Conservation (phyloP, 2,797 vertebrate genomes). For the Coregonus sp. region DNA sequence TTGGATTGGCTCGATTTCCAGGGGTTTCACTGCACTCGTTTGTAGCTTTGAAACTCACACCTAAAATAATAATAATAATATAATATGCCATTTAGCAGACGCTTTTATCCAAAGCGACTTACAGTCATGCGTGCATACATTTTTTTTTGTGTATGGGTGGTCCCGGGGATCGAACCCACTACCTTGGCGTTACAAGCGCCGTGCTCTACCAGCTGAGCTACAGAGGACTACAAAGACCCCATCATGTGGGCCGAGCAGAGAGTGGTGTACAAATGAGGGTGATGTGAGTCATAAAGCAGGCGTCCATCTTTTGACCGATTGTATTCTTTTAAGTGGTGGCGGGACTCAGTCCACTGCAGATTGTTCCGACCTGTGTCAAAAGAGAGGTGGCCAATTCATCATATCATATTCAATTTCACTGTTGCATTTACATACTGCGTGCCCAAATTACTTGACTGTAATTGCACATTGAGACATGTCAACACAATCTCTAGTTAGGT, state of each 20-base stretch:
- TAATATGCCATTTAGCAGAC: too few species aligned
- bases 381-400: slow-evolving; percentile 63
- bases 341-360: slow-evolving; percentile 76
- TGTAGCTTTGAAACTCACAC: slow-evolving; percentile 42
- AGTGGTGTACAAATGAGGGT: slow-evolving; percentile 47
- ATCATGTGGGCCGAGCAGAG: background rate
- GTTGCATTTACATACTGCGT: background rate
- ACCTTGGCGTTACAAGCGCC: too few species aligned
- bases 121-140: too few species aligned
- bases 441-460: slow-evolving; percentile 20
- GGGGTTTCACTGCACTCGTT: slow-evolving; percentile 40
- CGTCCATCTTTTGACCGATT: slow-evolving; percentile 76
- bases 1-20: slow-evolving; percentile 42
- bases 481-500: background rate
- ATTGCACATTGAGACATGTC: slow-evolving; percentile 28
- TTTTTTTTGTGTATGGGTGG: too few species aligned
- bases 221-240: background rate
- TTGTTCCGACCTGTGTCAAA: slow-evolving; percentile 72
- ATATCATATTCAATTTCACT: background rate
- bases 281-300: slow-evolving; percentile 79
- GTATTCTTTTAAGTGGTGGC: slow-evolving; percentile 73
- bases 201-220: too few species aligned
- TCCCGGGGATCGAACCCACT: too few species aligned
- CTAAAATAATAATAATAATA: slow-evolving; percentile 30
- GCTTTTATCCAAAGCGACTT: too few species aligned